Percentiles rank a stretch among this genome's conserved stretches.
These are phyloP conservation scores for Glaucidium brasilianum DNA, from an alignment of 2,113 vertebrate genomes.

Conservation along the genomic window DNA sequence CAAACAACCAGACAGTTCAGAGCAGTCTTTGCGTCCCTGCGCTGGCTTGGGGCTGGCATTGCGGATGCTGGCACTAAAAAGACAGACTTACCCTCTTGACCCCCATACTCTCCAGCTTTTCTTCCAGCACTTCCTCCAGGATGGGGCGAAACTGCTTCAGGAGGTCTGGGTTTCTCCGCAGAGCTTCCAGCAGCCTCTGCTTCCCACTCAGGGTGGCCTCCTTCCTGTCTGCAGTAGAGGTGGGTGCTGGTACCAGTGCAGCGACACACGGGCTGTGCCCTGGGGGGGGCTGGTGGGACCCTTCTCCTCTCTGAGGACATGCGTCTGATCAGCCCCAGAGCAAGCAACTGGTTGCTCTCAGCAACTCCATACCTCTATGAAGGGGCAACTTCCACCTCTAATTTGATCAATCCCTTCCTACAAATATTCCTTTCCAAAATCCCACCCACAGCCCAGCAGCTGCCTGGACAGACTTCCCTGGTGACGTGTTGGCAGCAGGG, in stretches of 20 bases:
- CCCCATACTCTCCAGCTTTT: conserved; percentile 72
- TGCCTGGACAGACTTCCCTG: neutral
- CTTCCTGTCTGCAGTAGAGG: neutral
- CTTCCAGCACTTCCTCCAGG: conserved; percentile 66
- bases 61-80: neutral
- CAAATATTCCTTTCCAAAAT: neutral
- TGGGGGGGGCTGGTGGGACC: neutral
- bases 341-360: neutral
- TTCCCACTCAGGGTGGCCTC: neutral
- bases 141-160: conserved; percentile 55
- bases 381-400: neutral
- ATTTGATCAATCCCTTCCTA: neutral
- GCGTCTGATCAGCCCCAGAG: neutral
- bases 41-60: neutral
- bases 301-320: neutral
- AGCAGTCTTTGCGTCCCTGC: neutral
- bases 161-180: conserved; percentile 49
- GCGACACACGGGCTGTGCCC: rapidly evolving
- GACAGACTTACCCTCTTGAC: conserved; percentile 40
- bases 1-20: neutral
- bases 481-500: neutral
- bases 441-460: neutral
- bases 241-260: neutral
- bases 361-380: rapidly evolving
- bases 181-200: conserved; percentile 17